phyloP scores from a whole-genome alignment of 2,113 vertebrate genomes.

The Triplophysa tibetana region DNA sequence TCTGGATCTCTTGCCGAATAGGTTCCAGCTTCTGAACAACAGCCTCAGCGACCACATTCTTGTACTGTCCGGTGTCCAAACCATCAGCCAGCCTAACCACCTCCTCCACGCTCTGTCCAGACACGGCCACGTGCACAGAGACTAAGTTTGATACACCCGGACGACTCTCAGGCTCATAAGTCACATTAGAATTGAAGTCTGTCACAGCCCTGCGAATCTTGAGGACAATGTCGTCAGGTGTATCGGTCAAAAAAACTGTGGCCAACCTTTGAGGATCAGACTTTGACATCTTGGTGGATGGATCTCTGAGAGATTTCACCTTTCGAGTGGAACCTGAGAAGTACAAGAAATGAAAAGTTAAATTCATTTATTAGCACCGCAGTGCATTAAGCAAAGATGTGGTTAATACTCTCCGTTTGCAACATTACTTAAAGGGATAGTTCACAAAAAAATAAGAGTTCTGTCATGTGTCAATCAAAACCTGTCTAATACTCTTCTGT shows the following conservation, averaged over 20 bases:
- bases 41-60: slow-evolving; percentile 84
- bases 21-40: slow-evolving; percentile 86
- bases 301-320: slow-evolving; percentile 91
- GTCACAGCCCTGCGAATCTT: slow-evolving; percentile 93
- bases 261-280: slow-evolving; percentile 87
- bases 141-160: slow-evolving; percentile 91
- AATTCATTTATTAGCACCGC: not conserved
- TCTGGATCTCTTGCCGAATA: slow-evolving; percentile 81
- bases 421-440: not conserved
- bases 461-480: too few relatives aligned
- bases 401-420: too few relatives aligned
- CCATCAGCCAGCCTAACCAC: slow-evolving; percentile 74
- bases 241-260: slow-evolving; percentile 83
- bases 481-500: too few relatives aligned
- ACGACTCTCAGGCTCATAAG: slow-evolving; percentile 81
- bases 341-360: not conserved
- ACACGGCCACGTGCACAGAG: slow-evolving; percentile 82
- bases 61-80: slow-evolving; percentile 86
- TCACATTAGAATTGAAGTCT: slow-evolving; percentile 92
- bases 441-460: too few relatives aligned
- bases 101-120: slow-evolving; percentile 72
- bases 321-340: slow-evolving; percentile 80
- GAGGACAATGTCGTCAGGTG: slow-evolving; percentile 82
- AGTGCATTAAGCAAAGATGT: too few relatives aligned
- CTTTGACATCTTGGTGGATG: slow-evolving; percentile 92